Evolutionary conservation across 2,113 vertebrate species (phyloP), one percentile per base, ranked within the genome.

Genomic region (Poicephalus meyeri): DNA sequence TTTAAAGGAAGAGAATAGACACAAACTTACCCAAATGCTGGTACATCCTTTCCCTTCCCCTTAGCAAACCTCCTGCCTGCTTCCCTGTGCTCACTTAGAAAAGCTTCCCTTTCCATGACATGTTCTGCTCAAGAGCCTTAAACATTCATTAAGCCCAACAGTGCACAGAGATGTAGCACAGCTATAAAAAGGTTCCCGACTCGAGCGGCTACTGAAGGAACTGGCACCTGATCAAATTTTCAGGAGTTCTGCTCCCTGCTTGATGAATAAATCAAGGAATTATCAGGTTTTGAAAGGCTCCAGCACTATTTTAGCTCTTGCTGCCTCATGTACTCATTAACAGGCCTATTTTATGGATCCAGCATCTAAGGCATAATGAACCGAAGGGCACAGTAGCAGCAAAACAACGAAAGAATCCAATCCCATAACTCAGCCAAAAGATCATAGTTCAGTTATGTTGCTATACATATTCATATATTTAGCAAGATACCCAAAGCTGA

Each of bases 181-280:
- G 86, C 95, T 96, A 95, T 95, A 95, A 96, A 95, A 96, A 96
- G 91, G 56, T 49, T 93, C 81, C 73, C 56, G 95, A 68, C 84
- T 71, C 1, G 8, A 94, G 88, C 33, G 80, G 93, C 93, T 91
- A 91, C 93, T 39, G 83, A 96, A 92, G 93, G 91, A 96, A 92
- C 93, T 96, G 95, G 95, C 92, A 93, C 63, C 93, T 96, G 95
- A 96, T 97, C 88, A 96, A 96, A 95, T 89, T 96, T 96, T 93
- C 80, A 96, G 35, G 80, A 94, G 86, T 93, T 93, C 56, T 7
- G 23, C 80, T 94, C 86, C 80, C 73, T 73, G 61, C 88, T 89
- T 94, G 91, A 96, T 96, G 86, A 95, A 97, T 93, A 95, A 96
- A 86, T 89, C 63, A 94, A 84, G 70, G 80, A 91, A 96, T 91